Conservation (phyloP, 2,888 invertebrate species). For the Agrochola litura region DNA sequence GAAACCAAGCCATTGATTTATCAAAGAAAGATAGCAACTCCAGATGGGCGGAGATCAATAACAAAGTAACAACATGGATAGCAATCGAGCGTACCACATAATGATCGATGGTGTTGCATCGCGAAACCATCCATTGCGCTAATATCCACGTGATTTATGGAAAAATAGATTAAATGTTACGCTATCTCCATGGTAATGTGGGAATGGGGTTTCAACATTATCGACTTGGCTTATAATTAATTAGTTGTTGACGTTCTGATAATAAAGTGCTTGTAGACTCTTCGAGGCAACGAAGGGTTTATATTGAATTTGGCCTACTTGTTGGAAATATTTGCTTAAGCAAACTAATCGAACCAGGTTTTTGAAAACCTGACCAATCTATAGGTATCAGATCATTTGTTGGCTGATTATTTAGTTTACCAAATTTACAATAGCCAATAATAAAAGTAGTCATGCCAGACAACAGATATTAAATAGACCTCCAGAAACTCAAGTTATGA, state of each 20-base stretch:
- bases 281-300: not conserved
- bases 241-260: slow-evolving; percentile 39
- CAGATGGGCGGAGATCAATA: slow-evolving; percentile 54
- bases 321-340: not conserved
- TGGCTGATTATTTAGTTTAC: not conserved
- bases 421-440: not conserved
- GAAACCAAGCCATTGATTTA: not conserved
- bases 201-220: slow-evolving; percentile 43
- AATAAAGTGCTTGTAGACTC: not conserved
- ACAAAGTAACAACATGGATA: slow-evolving; percentile 9
- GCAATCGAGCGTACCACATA: slow-evolving; percentile 34
- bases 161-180: slow-evolving; percentile 63
- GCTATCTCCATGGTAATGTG: slow-evolving; percentile 42
- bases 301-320: not conserved
- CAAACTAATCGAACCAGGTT: not conserved
- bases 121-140: slow-evolving; percentile 60
- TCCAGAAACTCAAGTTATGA: not conserved
- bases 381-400: not conserved
- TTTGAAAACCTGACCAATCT: not conserved
- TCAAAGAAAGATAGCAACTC: slow-evolving; percentile 8
- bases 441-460: not conserved
- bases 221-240: slow-evolving; percentile 13
- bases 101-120: slow-evolving; percentile 59
- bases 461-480: not conserved
- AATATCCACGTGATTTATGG: slow-evolving; percentile 64